Evolutionary conservation across 1,140 invertebrate species (phyloP).

Genomic region (Bombus impatiens): DNA sequence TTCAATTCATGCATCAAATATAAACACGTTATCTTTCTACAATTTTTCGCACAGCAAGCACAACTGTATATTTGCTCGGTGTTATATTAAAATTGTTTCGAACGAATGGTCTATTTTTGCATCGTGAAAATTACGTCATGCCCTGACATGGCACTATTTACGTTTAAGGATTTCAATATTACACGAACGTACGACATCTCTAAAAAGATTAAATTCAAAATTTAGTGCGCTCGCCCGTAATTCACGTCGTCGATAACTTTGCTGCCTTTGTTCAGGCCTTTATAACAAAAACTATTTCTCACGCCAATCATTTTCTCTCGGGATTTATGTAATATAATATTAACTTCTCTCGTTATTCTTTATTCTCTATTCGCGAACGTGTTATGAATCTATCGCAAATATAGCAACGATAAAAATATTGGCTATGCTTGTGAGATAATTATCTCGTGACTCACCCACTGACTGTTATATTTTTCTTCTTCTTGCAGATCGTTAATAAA

Average conservation of each 20-base stretch:
- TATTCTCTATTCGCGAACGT: conserved; percentile 24
- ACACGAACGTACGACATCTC: conserved; percentile 24
- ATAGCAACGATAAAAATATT: conserved; percentile 34
- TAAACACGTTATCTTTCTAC: conserved; percentile 9
- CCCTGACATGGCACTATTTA: conserved; percentile 21
- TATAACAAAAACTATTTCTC: conserved; percentile 37
- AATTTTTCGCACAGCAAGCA: background rate
- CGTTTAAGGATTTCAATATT: conserved; percentile 53
- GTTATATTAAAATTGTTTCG: conserved; percentile 21
- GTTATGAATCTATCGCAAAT: conserved; percentile 24
- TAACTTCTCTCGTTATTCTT: conserved; percentile 21
- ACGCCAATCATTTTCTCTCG: conserved; percentile 39
- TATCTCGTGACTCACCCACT: conserved; percentile 22
- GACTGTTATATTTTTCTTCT: background rate
- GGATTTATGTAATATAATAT: conserved; percentile 56
- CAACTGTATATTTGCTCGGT: background rate
- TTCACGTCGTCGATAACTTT: conserved; percentile 44
- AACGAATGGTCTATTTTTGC: conserved; percentile 41
- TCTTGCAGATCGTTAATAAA: conserved; percentile 22
- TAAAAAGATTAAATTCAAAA: conserved; percentile 45
- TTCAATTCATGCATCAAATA: background rate
- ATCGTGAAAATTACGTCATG: conserved; percentile 33
- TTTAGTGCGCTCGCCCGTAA: conserved; percentile 21
- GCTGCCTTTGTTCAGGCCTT: background rate
- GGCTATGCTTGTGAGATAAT: conserved; percentile 33